Conservation (phyloP, 2,797 vertebrate species). For the Pipistrellus pygmaeus region DNA sequence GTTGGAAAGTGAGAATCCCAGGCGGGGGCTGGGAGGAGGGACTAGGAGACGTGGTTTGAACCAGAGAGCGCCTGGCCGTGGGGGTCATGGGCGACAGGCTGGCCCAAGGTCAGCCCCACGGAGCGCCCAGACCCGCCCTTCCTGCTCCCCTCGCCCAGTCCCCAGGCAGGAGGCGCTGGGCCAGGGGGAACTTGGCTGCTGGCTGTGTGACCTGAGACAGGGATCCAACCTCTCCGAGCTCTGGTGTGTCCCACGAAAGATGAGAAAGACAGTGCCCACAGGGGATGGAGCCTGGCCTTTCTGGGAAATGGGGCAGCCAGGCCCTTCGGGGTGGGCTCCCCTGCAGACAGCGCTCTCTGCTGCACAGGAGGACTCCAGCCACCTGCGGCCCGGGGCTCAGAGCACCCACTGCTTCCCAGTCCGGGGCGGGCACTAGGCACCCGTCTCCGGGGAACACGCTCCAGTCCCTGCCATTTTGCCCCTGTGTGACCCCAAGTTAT, state of each 20-base stretch:
- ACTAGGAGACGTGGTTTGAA: not conserved
- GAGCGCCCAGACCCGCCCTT: not conserved
- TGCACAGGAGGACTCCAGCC: not conserved
- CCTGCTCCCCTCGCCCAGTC: too few species aligned
- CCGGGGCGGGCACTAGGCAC: not conserved
- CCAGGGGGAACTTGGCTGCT: not conserved
- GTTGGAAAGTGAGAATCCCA: not conserved
- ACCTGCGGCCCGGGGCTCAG: not conserved
- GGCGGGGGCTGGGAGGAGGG: not conserved
- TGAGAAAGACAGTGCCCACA: too few species aligned
- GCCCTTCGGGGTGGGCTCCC: not conserved
- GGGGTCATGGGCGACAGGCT: too few species aligned
- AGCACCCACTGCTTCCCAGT: not conserved
- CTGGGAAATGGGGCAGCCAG: not conserved
- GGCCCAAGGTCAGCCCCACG: rapidly evolving
- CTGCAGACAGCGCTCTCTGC: not conserved
- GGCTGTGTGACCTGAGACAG: not conserved
- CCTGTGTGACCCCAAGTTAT: conserved; percentile 74
- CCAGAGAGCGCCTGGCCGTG: rapidly evolving
- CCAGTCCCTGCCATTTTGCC: conserved; percentile 73
- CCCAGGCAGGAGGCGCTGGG: rapidly evolving
- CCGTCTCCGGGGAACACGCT: conserved; percentile 73
- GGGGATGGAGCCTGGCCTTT: not conserved
- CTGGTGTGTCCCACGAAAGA: not conserved
- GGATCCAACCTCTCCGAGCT: not conserved